These are phyloP conservation scores for Drosophila nigricruria DNA, from an alignment of 2,888 invertebrate species.

Conservation along the genomic window DNA sequence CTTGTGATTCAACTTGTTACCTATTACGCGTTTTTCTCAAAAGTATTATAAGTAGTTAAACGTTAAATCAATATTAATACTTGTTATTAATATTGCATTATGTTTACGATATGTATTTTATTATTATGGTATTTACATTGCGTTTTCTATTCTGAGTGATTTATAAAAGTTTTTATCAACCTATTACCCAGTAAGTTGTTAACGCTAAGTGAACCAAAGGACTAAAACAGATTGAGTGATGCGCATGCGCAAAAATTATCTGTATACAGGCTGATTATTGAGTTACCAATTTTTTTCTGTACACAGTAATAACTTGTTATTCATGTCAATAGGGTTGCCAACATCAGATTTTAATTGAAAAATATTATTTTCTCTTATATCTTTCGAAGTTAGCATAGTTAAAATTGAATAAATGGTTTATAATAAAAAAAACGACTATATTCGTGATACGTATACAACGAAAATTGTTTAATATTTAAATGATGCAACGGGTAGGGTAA, in stretches of 20 bases:
- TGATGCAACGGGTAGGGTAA: too few relatives aligned
- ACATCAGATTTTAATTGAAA: constrained; percentile 4
- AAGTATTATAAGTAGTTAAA: constrained; percentile 27
- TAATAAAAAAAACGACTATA: too few relatives aligned
- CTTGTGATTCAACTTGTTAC: constrained; percentile 29
- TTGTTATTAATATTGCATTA: constrained; percentile 52
- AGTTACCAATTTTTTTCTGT: constrained; percentile 73
- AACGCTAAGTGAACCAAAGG: constrained; percentile 71
- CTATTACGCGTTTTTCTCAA: constrained; percentile 42
- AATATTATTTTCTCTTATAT: neutral
- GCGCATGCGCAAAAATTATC: constrained; percentile 74
- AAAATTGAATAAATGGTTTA: too few relatives aligned
- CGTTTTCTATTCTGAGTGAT: constrained; percentile 40
- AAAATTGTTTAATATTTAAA: too few relatives aligned
- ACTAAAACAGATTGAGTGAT: constrained; percentile 60
- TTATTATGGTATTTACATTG: constrained; percentile 51
- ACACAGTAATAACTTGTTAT: constrained; percentile 60
- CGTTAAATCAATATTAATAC: constrained; percentile 54
- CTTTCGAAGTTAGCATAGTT: neutral
- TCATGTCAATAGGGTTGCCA: constrained; percentile 63
- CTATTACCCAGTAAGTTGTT: constrained; percentile 66
- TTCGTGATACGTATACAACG: too few relatives aligned
- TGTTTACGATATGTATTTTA: constrained; percentile 65
- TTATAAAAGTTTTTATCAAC: constrained; percentile 52
- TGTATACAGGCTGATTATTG: constrained; percentile 77